Conservation (phyloP, 2,888 invertebrate genomes). For the Chorisops tibialis region DNA sequence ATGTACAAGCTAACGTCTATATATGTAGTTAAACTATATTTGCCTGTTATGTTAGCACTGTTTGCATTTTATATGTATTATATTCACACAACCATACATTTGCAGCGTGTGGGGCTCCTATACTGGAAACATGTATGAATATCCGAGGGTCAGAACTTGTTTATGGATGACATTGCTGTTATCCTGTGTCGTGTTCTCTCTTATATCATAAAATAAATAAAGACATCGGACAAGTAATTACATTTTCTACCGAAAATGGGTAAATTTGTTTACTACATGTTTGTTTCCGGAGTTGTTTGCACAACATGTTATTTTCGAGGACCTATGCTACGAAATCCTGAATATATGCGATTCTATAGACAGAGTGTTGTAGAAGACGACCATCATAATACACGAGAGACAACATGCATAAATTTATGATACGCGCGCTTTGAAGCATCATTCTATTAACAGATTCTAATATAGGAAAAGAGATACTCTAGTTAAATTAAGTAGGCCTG, state of each 20-base stretch:
- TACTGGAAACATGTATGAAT: background rate
- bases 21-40: too few relatives aligned
- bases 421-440: too few relatives aligned
- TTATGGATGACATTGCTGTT: conserved; percentile 24
- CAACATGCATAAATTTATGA: too few relatives aligned
- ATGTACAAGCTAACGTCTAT: background rate
- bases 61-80: too few relatives aligned
- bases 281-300: conserved; percentile 23
- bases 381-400: too few relatives aligned
- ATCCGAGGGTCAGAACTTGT: conserved; percentile 17
- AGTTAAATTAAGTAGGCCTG: too few relatives aligned
- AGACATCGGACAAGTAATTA: conserved; percentile 25
- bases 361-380: background rate
- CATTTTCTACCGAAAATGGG: conserved; percentile 25
- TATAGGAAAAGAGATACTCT: too few relatives aligned
- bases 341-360: background rate
- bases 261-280: conserved; percentile 23
- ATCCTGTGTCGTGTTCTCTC: conserved; percentile 24
- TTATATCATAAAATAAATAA: conserved; percentile 26
- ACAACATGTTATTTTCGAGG: conserved; percentile 15
- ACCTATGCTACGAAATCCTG: background rate
- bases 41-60: too few relatives aligned
- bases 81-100: too few relatives aligned
- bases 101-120: too few relatives aligned
- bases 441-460: too few relatives aligned